Evolutionary conservation across 2,797 vertebrate genomes (phyloP).

Genomic region (Anguilla marmorata): DNA sequence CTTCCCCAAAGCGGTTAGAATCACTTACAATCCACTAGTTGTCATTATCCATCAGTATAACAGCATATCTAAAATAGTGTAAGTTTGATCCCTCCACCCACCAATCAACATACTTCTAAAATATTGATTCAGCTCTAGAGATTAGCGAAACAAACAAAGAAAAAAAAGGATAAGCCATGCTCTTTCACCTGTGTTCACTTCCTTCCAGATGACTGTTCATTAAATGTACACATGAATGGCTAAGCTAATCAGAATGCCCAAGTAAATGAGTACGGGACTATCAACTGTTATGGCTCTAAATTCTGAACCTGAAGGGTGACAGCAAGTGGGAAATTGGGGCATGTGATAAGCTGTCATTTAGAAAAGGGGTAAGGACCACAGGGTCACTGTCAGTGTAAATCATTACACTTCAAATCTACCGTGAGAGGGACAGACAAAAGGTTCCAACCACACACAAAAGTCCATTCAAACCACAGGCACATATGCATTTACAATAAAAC

Average conservation of each 20-base stretch:
- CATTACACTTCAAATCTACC: background rate
- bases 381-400: background rate
- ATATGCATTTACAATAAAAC: background rate
- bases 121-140: background rate
- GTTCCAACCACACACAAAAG: background rate
- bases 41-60: conserved; percentile 14
- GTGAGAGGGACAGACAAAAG: background rate
- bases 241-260: background rate
- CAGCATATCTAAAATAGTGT: background rate
- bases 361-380: background rate
- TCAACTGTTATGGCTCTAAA: background rate
- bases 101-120: conserved; percentile 7
- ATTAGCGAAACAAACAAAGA: conserved; percentile 6
- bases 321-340: background rate
- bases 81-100: conserved; percentile 11
- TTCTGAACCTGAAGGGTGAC: background rate
- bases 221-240: background rate
- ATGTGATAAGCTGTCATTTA: background rate
- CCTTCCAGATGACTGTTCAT: too few species aligned
- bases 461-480: background rate
- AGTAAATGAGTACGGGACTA: background rate
- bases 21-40: background rate
- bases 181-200: background rate
- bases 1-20: background rate
- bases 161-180: background rate